Conservation (phyloP, 2,113 vertebrate genomes). For the Orcinus orca region DNA sequence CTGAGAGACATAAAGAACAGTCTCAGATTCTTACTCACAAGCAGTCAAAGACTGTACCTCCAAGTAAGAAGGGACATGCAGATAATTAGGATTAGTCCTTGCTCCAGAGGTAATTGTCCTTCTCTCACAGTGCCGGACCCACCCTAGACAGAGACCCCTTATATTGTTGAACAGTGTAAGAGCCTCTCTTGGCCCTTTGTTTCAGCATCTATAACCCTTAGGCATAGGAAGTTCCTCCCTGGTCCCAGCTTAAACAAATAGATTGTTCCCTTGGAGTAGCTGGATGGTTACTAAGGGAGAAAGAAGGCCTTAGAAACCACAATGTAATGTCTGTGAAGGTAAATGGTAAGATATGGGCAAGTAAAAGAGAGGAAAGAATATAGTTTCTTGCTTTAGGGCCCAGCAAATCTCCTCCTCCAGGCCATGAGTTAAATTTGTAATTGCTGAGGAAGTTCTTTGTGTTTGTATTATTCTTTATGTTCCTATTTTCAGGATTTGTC, state of each 20-base stretch:
- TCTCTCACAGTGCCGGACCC: background rate
- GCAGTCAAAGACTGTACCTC: background rate
- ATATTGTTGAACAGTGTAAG: background rate
- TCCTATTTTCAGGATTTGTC: constrained; percentile 50
- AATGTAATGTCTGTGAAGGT: background rate
- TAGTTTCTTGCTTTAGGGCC: background rate
- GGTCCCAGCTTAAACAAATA: background rate
- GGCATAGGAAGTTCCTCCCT: background rate
- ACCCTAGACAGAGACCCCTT: background rate
- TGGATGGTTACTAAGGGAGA: background rate
- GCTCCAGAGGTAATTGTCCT: background rate
- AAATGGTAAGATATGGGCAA: background rate
- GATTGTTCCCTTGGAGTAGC: background rate
- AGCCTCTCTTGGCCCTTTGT: background rate
- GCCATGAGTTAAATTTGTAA: background rate
- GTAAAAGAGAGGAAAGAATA: background rate
- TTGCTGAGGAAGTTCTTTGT: background rate
- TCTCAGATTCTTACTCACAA: background rate
- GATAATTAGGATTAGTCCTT: background rate
- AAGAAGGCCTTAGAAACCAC: background rate
- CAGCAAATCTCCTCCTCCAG: background rate
- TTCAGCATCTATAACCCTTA: background rate
- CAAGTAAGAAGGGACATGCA: background rate
- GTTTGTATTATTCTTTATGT: background rate
- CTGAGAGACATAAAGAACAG: background rate